Evolutionary conservation across 1,140 invertebrate genomes (phyloP), one percentile per base, ranked within the genome.

Genomic region (Drosophila biarmipes): DNA sequence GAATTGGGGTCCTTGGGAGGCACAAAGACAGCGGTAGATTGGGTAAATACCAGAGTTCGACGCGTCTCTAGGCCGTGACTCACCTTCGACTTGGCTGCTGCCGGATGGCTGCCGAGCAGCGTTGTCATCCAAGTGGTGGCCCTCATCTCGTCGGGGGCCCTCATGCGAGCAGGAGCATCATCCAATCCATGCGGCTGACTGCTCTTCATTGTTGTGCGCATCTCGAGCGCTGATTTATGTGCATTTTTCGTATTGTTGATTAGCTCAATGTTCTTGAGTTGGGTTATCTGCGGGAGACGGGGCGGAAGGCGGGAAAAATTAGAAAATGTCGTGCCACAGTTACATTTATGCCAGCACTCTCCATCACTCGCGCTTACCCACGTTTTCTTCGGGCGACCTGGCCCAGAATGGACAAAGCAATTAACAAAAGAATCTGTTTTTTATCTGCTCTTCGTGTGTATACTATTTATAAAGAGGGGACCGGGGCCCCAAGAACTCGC

Each of bases 251-350:
- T 81, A 79, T 90, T 90, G 62, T 90, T 92, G 68, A 87, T 91
- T 66, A 91, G 91, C 82, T 92, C 91, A 92, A 92, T 91, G 75
- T 91, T 91, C 85, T 92, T 92, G 89, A 91, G 89, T 89, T 91
- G 86, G 73, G 86, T 91, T 86, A 91, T 91, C 91, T 91, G 73
- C 10, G 42, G 21, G 19, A 61, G 24, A 48, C 12, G 68, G 51
- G 38, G 15, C 3, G 10, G 10, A 10, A 0, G 8, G 29, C 46
- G 54, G 45, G 37, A 59, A 58, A 72, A 86, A 57, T 56, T 57
- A 55, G 75, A 56, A 77, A 75, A 64, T 72, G 82, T 85, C 71
- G 54, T 66, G 63, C 55, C 45, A 61, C 19, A 57, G 78, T 52
- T 62, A 63, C 73, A 71, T 80, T 80, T 67, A 56, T 58, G 61